phyloP scores from a whole-genome alignment of 1,140 invertebrate genomes.

The Tetramorium parvispinum region DNA sequence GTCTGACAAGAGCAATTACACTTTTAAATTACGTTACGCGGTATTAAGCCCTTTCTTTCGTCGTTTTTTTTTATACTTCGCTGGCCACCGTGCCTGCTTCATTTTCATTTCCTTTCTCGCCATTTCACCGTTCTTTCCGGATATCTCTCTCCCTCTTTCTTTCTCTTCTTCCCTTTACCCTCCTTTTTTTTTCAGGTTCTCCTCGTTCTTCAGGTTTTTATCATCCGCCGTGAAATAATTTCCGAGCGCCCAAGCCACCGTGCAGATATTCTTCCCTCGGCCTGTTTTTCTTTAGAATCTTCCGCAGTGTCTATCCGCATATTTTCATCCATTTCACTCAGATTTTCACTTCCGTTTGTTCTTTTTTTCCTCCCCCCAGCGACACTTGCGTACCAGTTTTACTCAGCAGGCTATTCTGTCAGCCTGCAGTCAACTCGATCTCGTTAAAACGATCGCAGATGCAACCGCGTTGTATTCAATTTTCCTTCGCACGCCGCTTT shows the following conservation, averaged over 20 bases:
- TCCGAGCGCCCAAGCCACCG: slow-evolving; percentile 18
- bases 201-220: slow-evolving; percentile 38
- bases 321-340: slow-evolving; percentile 25
- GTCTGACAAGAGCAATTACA: slow-evolving; percentile 85
- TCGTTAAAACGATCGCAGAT: slow-evolving; percentile 34
- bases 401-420: background rate
- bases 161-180: background rate
- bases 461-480: slow-evolving; percentile 22
- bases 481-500: slow-evolving; percentile 52
- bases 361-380: background rate
- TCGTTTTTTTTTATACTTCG: slow-evolving; percentile 69
- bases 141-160: background rate
- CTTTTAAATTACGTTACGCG: slow-evolving; percentile 86
- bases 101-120: slow-evolving; percentile 52
- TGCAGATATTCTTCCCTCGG: background rate
- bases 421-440: background rate
- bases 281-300: background rate
- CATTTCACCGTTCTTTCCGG: slow-evolving; percentile 36
- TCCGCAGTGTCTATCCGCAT: background rate
- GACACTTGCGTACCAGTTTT: background rate
- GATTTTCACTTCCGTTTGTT: slow-evolving; percentile 15
- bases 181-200: slow-evolving; percentile 25
- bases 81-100: slow-evolving; percentile 57
- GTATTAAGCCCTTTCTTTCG: slow-evolving; percentile 84
- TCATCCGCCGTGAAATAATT: slow-evolving; percentile 44